phyloP scores from a whole-genome alignment of 2,888 invertebrate species.

The Ornithoptera priamus region DNA sequence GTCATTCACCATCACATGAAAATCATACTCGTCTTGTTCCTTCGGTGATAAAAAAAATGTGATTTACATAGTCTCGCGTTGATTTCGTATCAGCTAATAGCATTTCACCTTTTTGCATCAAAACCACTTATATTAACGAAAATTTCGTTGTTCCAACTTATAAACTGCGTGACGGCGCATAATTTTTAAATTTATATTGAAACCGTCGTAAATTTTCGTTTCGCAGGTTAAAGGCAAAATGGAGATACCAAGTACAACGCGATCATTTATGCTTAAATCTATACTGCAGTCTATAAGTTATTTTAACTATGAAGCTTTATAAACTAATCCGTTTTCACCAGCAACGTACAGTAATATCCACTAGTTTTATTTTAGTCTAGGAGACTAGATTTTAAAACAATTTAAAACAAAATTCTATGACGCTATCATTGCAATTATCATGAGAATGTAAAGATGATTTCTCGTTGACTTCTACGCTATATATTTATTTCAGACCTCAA shows the following conservation, averaged over 20 bases:
- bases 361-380: too few relatives aligned
- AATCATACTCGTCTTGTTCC: too few relatives aligned
- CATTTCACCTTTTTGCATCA: conserved; percentile 28
- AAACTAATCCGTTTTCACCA: too few relatives aligned
- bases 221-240: conserved; percentile 1
- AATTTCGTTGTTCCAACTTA: conserved; percentile 25
- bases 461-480: too few relatives aligned
- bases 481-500: too few relatives aligned
- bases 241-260: not conserved
- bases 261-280: not conserved
- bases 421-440: too few relatives aligned
- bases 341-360: too few relatives aligned
- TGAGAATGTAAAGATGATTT: too few relatives aligned
- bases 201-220: conserved; percentile 20
- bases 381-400: too few relatives aligned
- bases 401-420: too few relatives aligned
- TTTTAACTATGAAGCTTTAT: not conserved
- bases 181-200: conserved; percentile 20
- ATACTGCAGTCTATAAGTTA: not conserved
- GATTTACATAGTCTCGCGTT: conserved; percentile 7
- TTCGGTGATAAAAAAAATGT: too few relatives aligned
- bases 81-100: conserved; percentile 21
- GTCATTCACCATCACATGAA: too few relatives aligned
- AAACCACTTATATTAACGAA: conserved; percentile 25
- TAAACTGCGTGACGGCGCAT: conserved; percentile 26